These are phyloP conservation scores for Sterna hirundo DNA, from an alignment of 2,113 vertebrate species.

Conservation along the genomic window DNA sequence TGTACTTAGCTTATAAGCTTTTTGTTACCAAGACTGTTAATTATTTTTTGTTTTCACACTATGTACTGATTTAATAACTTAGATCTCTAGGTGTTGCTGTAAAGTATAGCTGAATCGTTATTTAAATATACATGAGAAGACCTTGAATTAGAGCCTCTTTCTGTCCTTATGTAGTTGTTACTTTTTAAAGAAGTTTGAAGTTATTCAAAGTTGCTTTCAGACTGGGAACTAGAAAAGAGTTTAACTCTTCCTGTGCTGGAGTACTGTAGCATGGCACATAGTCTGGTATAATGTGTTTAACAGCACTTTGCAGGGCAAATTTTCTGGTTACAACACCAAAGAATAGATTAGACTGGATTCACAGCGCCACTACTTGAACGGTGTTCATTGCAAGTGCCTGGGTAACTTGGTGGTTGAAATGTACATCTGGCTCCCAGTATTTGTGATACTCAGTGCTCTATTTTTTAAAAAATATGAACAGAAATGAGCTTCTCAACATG, in stretches of 20 bases:
- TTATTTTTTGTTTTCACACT: background rate
- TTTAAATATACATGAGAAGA: background rate
- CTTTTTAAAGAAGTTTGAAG: background rate
- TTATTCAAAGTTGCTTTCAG: background rate
- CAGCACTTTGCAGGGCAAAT: background rate
- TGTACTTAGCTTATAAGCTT: background rate
- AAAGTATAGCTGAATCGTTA: background rate
- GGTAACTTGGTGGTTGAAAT: background rate
- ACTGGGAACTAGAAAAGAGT: background rate
- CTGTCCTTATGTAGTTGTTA: background rate
- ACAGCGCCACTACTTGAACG: background rate
- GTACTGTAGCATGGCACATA: background rate
- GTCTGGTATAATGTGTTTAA: background rate
- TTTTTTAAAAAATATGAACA: background rate
- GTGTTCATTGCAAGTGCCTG: background rate
- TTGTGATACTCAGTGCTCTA: background rate
- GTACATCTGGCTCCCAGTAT: background rate
- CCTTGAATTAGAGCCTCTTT: background rate
- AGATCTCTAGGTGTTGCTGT: background rate
- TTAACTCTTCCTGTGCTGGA: background rate
- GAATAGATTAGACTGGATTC: background rate
- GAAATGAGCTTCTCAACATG: background rate
- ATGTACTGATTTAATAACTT: background rate
- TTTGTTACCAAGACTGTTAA: background rate
- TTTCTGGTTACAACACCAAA: background rate